A percentile compares a stretch with the other conserved stretches of the same genome.
Conservation (phyloP, 1,140 invertebrate species). For the Bombus sibiricus region DNA sequence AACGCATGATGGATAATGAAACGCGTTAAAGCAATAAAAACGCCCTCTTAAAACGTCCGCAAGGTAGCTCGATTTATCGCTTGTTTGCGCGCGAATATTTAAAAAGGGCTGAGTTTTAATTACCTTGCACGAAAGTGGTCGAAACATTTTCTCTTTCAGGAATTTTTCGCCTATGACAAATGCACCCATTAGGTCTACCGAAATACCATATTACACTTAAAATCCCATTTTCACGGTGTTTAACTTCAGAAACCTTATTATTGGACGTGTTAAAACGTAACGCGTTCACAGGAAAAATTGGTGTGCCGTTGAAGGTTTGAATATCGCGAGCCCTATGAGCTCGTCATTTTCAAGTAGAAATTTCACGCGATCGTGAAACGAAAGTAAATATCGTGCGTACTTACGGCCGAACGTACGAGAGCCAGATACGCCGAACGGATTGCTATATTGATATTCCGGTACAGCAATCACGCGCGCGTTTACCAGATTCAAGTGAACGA, state of each 20-base stretch:
- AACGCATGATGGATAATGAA: no score
- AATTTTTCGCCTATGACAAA: not conserved
- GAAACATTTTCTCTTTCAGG: no score
- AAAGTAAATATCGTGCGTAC: not conserved
- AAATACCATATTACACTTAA: not conserved
- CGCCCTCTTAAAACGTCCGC: no score
- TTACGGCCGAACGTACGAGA: not conserved
- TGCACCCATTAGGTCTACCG: not conserved
- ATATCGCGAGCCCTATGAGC: not conserved
- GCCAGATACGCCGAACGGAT: not conserved
- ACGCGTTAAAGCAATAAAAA: no score
- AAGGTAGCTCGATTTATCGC: no score
- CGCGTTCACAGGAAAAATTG: not conserved
- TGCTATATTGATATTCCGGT: not conserved
- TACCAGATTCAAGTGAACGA: not conserved
- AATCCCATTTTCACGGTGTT: not conserved
- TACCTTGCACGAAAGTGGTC: no score
- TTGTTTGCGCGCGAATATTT: no score
- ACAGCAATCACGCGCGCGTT: no score
- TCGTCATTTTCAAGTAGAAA: not conserved
- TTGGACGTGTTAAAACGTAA: not conserved
- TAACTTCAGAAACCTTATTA: not conserved
- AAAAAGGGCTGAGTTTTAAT: no score
- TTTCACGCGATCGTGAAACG: constrained; percentile 2
- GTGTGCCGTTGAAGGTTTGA: not conserved